phyloP scores from a whole-genome alignment of 2,113 vertebrate genomes.

The Ibidorhyncha struthersii region DNA sequence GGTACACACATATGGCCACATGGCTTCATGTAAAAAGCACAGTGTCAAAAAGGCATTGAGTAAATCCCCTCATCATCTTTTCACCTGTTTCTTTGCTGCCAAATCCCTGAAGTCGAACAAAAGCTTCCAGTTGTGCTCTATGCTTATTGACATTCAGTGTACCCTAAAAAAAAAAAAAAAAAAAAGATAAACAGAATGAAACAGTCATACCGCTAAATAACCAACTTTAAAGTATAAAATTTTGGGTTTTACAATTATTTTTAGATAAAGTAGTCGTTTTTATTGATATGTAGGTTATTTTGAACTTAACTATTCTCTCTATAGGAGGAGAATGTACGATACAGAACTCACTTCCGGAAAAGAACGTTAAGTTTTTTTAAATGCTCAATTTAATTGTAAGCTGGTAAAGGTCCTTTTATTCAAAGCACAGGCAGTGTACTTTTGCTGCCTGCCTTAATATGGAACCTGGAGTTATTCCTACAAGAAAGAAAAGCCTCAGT shows the following conservation, averaged over 20 bases:
- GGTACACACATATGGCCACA: not conserved
- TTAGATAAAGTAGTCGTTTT: not conserved
- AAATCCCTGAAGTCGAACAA: constrained; percentile 80
- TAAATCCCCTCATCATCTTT: not conserved
- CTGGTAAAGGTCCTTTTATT: not conserved
- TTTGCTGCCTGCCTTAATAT: not conserved
- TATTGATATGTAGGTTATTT: not conserved
- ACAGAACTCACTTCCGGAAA: not conserved
- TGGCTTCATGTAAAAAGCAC: not conserved
- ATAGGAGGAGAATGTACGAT: accelerated
- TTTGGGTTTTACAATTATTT: not conserved
- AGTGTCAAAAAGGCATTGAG: not conserved
- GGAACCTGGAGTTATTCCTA: not conserved
- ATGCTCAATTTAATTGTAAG: not conserved
- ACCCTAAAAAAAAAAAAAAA: constrained; percentile 78
- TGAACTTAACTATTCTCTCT: not conserved
- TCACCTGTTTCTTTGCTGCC: constrained; percentile 87
- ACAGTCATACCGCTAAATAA: not conserved
- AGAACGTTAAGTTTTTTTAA: not conserved
- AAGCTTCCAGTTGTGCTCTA: constrained; percentile 87
- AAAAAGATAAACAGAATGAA: not conserved
- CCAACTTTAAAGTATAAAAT: not conserved
- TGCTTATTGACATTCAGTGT: constrained; percentile 90
- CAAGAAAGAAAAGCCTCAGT: not conserved
- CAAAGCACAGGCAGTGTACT: not conserved